A percentile compares a stretch with the other conserved stretches of the same genome.
phyloP scores from a whole-genome alignment of 2,797 vertebrate genomes.

The Astyanax mexicanus region DNA sequence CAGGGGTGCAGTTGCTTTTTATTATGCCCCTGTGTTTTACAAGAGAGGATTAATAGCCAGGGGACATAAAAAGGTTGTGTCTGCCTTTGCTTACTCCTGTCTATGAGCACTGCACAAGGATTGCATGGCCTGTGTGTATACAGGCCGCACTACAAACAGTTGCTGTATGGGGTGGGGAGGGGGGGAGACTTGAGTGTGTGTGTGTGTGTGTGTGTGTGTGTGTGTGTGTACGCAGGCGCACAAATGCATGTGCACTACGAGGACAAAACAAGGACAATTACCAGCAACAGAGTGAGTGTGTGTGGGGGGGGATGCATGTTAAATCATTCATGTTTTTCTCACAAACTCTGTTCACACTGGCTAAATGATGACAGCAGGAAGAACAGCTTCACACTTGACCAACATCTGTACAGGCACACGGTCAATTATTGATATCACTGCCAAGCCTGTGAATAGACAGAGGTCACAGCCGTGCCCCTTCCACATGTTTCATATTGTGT shows the following conservation, averaged over 20 bases:
- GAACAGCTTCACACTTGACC: neutral
- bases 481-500: neutral
- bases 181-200: conserved; percentile 30
- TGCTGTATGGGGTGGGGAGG: neutral
- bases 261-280: conserved; percentile 29
- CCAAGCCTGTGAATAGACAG: neutral
- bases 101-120: conserved; percentile 44
- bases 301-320: neutral
- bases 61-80: conserved; percentile 66
- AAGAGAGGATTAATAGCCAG: conserved; percentile 68
- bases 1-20: conserved; percentile 62
- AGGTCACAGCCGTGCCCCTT: neutral
- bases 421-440: neutral
- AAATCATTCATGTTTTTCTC: conserved; percentile 3
- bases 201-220: conserved; percentile 26
- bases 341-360: neutral
- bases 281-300: conserved; percentile 32
- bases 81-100: conserved; percentile 42
- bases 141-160: conserved; percentile 24
- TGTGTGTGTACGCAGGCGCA: conserved; percentile 26
- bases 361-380: neutral
- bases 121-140: conserved; percentile 54
- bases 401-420: conserved; percentile 7
- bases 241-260: conserved; percentile 1
- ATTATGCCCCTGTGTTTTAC: conserved; percentile 65